Base-by-base conservation (phyloP, 2,797 vertebrate species). In the Characodon lateralis region DNA sequence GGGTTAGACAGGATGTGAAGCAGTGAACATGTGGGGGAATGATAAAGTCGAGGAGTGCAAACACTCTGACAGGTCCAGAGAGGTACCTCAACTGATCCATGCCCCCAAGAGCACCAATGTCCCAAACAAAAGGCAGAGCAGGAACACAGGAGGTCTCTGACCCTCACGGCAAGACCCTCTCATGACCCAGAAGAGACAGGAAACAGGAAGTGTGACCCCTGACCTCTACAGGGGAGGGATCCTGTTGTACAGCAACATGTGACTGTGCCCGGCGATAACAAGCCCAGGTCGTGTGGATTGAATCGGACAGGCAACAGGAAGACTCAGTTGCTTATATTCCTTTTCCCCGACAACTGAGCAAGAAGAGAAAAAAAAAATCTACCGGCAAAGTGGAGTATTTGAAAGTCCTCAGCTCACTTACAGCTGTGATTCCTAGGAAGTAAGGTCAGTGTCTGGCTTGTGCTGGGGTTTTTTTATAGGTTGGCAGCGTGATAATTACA, bases 131-230 rank as follows among this genome's bases (percentile, higher is more conserved):
- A 94, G 92, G 83, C 83, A 78, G 87, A 88, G 80, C 85, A 88
- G 75, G 88, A 93, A 93, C 87, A 88, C 86, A 87, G 88, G 83
- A 92, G 93, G 92, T 93, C 88, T 81, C 73, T 85, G 92, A 94
- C 92, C 93, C 93, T 92, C 81, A 71, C 82, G 74, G 85, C 81
- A 89, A 95, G 94, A 95, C 95, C 95, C 90, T 92, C 84, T 94
- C 88, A 90, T 94, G 94, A 95, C 94, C 95, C 86, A 86, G 87
- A 81, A 78, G 83, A 91, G 89, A 94, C 94, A 94, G 94, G 95
- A 96, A 96, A 95, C 94, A 94, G 95, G 95, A 95, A 96, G 93
- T 92, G 85, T 82, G 93, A 94, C 92, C 94, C 78, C 72, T 95
- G 94, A 93, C 94, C 95, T 86, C 68, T 82, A 73, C 79, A 72